Percentiles rank a stretch among this genome's conserved stretches.
These are phyloP conservation scores for Oegoconia quadripuncta DNA, from an alignment of 2,888 invertebrate genomes.

Conservation along the genomic window DNA sequence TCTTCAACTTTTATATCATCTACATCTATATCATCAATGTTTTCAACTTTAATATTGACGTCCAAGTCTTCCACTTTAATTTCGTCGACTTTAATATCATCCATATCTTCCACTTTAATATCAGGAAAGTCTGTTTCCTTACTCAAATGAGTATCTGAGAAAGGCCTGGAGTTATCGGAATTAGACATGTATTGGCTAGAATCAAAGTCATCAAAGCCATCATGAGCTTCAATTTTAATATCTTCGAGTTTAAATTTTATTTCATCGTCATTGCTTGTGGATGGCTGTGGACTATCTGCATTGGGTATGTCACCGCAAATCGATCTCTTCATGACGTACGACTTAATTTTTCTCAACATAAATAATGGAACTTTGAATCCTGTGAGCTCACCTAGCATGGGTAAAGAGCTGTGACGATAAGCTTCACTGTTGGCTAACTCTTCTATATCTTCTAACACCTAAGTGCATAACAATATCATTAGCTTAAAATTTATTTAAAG, in stretches of 20 bases:
- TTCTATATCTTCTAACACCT: slow-evolving; percentile 86
- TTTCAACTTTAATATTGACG: slow-evolving; percentile 63
- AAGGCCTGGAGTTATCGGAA: slow-evolving; percentile 56
- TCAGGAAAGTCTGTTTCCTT: slow-evolving; percentile 66
- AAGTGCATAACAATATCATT: slow-evolving; percentile 11
- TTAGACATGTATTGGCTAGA: slow-evolving; percentile 59
- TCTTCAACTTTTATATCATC: slow-evolving; percentile 65
- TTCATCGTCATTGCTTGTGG: slow-evolving; percentile 53
- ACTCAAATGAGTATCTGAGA: slow-evolving; percentile 52
- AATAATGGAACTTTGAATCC: slow-evolving; percentile 88
- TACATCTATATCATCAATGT: slow-evolving; percentile 59
- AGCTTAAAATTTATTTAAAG: too few species aligned
- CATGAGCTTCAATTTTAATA: slow-evolving; percentile 62
- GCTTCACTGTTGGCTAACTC: slow-evolving; percentile 86
- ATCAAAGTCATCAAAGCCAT: slow-evolving; percentile 60
- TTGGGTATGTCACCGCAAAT: slow-evolving; percentile 52
- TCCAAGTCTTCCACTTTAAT: slow-evolving; percentile 67
- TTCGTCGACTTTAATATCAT: slow-evolving; percentile 67
- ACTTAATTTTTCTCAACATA: slow-evolving; percentile 86
- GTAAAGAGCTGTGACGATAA: slow-evolving; percentile 82
- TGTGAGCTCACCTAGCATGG: slow-evolving; percentile 82
- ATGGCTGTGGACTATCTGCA: slow-evolving; percentile 61
- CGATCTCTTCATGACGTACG: slow-evolving; percentile 75
- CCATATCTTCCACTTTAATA: slow-evolving; percentile 71
- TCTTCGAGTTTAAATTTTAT: slow-evolving; percentile 56